phyloP scores from a whole-genome alignment of 2,888 invertebrate species.

The Aricia artaxerxes region DNA sequence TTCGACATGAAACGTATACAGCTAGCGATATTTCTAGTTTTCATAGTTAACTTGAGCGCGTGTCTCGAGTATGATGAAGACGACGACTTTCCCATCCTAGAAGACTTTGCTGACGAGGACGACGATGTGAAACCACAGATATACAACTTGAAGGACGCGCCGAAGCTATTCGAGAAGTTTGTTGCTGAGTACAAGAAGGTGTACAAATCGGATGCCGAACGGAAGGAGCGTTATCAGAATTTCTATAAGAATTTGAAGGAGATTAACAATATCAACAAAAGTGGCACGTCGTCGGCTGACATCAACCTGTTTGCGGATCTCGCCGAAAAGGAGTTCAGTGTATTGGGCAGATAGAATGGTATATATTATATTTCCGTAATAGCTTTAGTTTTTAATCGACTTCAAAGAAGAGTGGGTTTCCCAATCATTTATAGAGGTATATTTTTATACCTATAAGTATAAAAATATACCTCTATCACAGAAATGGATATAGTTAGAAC shows the following conservation, averaged over 20 bases:
- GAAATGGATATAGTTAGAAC: too few species aligned
- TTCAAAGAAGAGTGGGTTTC: too few species aligned
- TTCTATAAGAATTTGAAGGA: slow-evolving; percentile 56
- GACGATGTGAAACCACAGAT: slow-evolving; percentile 45
- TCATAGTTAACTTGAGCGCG: slow-evolving; percentile 36
- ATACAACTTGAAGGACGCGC: slow-evolving; percentile 58
- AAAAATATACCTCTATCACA: too few species aligned
- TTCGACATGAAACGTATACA: slow-evolving; percentile 41
- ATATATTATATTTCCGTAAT: neutral
- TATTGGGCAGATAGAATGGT: slow-evolving; percentile 32
- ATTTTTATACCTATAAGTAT: too few species aligned
- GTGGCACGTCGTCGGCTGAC: slow-evolving; percentile 45
- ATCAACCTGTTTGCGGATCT: slow-evolving; percentile 62
- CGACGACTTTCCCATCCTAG: slow-evolving; percentile 33
- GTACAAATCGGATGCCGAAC: slow-evolving; percentile 53
- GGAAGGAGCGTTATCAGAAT: slow-evolving; percentile 49
- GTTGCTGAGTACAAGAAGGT: slow-evolving; percentile 51
- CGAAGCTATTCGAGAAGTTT: slow-evolving; percentile 53
- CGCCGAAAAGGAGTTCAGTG: slow-evolving; percentile 45
- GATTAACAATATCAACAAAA: slow-evolving; percentile 56
- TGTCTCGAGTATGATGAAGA: slow-evolving; percentile 39
- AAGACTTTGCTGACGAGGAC: slow-evolving; percentile 36
- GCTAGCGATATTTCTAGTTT: slow-evolving; percentile 34
- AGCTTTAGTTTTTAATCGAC: too few species aligned
- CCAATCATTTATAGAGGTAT: too few species aligned